phyloP scores from a whole-genome alignment of 2,113 vertebrate genomes.

The Rhodinocichla rosea region DNA sequence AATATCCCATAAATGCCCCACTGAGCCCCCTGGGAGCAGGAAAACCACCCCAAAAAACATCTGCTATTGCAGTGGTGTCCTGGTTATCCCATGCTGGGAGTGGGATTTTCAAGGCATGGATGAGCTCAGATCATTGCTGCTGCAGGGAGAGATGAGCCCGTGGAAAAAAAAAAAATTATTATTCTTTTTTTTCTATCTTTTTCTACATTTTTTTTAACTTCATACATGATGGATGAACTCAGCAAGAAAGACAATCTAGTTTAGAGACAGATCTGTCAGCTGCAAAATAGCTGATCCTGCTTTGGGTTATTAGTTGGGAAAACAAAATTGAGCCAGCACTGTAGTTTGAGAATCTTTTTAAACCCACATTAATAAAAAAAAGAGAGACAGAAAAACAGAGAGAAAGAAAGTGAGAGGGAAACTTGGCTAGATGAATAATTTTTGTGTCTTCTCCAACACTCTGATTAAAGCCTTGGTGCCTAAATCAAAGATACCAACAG shows the following conservation, averaged over 20 bases:
- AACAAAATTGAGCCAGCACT: constrained; percentile 57
- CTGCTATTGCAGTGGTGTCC: neutral
- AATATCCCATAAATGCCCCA: neutral
- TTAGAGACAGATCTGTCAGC: constrained; percentile 59
- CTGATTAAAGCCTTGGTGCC: constrained; percentile 71
- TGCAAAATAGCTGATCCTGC: constrained; percentile 61
- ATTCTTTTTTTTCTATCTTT: neutral
- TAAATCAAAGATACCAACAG: constrained; percentile 73
- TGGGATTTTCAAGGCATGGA: neutral
- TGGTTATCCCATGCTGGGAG: neutral
- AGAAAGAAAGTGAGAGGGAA: neutral
- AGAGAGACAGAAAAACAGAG: neutral
- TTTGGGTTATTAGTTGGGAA: constrained; percentile 68
- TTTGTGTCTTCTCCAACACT: constrained; percentile 56
- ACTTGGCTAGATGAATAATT: constrained; percentile 59
- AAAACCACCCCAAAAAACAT: neutral
- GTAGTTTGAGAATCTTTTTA: constrained; percentile 52
- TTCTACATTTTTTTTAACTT: neutral
- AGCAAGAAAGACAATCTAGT: constrained; percentile 45
- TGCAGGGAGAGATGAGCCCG: neutral
- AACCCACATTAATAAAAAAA: constrained; percentile 64
- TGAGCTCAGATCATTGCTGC: neutral
- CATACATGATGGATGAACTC: constrained; percentile 57
- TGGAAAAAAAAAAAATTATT: neutral
- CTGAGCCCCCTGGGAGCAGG: neutral